Base-by-base conservation (phyloP, 2,113 vertebrate species). In the Myotis brandtii region DNA sequence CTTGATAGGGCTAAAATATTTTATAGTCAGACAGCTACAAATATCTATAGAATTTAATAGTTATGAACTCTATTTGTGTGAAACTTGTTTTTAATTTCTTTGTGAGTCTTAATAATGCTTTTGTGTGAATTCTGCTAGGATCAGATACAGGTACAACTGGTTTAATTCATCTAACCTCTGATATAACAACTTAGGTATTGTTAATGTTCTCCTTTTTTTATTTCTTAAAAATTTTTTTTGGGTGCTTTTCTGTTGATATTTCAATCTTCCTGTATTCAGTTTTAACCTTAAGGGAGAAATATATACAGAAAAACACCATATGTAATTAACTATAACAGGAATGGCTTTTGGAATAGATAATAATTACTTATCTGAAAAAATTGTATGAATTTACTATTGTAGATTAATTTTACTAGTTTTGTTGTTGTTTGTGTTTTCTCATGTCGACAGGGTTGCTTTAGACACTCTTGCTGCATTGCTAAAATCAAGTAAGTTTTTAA, bases 391-490 rank as follows among this genome's bases (percentile, higher is more conserved):
- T 97, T 97, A 94, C 18, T 97, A 13, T 94, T 98, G 69, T 97
- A 97, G 94, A 97, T 97, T 96, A 97, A 98, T 97, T 89, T 98
- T 98, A 95, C 91, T 98, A 93, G 92, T 97, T 98, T 97, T 91
- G 94, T 98, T 98, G 95, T 97, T 98, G 86, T 97, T 98, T 98
- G 97, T 98, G 95, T 98, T 97, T 96, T 98, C 95, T 98, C 97
- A 93, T 98, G 96, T 98, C 98, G 98, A 98, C 99, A 99, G 99
- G 98, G 99, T 99, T 97, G 98, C 99, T 98, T 99, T 99, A 99
- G 99, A 99, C 96, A 99, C 99, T 96, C 98, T 99, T 97, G 99
- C 99, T 98, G 99, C 99, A 69, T 99, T 99, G 98, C 99, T 99
- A 98, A 99, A 99, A 99, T 99, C 99, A 98, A 99, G 99, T 99